Base-by-base conservation (phyloP, 2,113 vertebrate species). In the Nanorana parkeri region DNA sequence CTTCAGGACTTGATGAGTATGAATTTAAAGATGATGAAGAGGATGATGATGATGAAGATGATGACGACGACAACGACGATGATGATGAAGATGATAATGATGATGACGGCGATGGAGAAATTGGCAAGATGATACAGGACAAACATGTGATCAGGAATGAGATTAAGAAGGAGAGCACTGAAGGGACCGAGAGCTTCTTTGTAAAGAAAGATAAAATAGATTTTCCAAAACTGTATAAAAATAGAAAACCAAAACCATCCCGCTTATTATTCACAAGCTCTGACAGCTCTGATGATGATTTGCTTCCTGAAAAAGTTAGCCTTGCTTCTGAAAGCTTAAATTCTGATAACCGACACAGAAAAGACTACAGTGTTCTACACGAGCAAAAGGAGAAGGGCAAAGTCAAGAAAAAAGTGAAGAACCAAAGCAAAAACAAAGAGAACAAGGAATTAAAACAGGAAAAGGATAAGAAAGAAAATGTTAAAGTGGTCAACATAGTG, bases 401-500 rank as follows among this genome's bases (percentile, higher is more conserved):
- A 91, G 94, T 96, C 24, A 99, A 98, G 93, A 95, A 91, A 87
- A 99, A 98, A 90, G 91, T 94, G 73, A 99, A 98, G 90, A 98
- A 95, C 84, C 97, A 97, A 86, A 98, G 93, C 85, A 98, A 98
- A 94, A 99, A 99, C 89, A 99, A 99, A 90, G 97, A 99, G 83
- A 99, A 99, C 87, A 96, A 99, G 84, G 97, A 98, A 80, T 84
- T 96, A 64, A 94, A 94, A 74, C 92, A 94, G 88, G 93, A 95
- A 87, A 94, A 94, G 85, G 95, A 97, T 0, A 94, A 94, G 17
- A 97, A 96, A 87, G 98, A 99, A 91, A 97, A 98, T 86, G 91
- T 95, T 41, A 96, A 96, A 91, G 87, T 94, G 4, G 84, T 95
- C 74, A 95, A 95, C 79, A 88, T 95, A 67, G 91, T 93, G 23